Base-by-base conservation (phyloP, 2,113 vertebrate genomes). In the Brienomyrus brachyistius region DNA sequence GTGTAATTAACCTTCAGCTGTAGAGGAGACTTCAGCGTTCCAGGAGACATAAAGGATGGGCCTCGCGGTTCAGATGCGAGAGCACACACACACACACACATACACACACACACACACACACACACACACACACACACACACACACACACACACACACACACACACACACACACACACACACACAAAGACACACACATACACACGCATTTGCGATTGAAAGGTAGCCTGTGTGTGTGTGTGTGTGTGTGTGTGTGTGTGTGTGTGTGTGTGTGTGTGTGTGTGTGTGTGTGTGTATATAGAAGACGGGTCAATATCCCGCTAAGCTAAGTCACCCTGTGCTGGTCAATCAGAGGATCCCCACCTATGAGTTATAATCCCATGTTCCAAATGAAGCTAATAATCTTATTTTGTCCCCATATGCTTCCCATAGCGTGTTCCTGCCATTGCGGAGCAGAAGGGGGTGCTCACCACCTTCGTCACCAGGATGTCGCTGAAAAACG, bases 1-100 rank as follows among this genome's bases (percentile, higher is more conserved):
- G 96, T 96, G 97, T 97, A 97, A 97, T 98, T 97, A 97, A 97
- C 97, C 97, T 97, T 97, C 96, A 95, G 95, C 97, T 96, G 96
- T 95, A 95, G 94, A 94, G 95, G 95, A 95, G 95, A 95, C 96
- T 96, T 95, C 95, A 96, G 96, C 97, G 96, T 96, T 96, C 95
- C 95, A 96, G 95, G 96, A 95, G 96, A 96, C 96, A 95, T 96
- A 96, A 96, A 97, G 96, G 96, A 95, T 94, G 95, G 95, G 94
- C 94, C 96, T 95, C 91, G 5, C 21, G 13, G 62, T 87, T 86
- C 89, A 90, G 87, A 90, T 48, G 45, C 84, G 90, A 74, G 90
- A 13, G 45, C 43, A 70, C 80, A 56, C 43, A 51, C 48, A 83
- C 51, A 1, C 8, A 27, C 23, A 3, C 56, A 6, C 23, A 7